These are phyloP conservation scores for Plebejus melissa DNA, from an alignment of 2,888 invertebrate species.

Conservation along the genomic window DNA sequence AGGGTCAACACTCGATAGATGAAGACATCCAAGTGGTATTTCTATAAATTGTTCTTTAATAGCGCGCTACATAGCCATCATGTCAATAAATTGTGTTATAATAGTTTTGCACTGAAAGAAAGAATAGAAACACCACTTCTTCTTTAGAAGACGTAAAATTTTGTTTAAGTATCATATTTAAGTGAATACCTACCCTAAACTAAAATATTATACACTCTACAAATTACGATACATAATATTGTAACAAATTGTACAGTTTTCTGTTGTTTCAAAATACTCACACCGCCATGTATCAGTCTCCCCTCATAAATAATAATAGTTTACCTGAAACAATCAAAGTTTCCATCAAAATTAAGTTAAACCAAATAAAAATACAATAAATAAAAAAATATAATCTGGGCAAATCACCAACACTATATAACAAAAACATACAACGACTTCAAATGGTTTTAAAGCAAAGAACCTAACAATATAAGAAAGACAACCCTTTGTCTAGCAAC, in stretches of 20 bases:
- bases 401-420: background rate
- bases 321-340: slow-evolving; percentile 33
- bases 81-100: background rate
- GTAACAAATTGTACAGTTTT: too few relatives aligned
- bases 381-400: background rate
- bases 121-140: background rate
- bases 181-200: too few relatives aligned
- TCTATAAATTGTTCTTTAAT: too few relatives aligned
- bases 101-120: background rate
- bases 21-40: background rate
- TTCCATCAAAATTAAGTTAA: background rate
- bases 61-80: too few relatives aligned
- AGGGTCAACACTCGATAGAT: slow-evolving; percentile 38
- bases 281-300: background rate
- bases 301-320: background rate
- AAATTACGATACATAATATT: too few relatives aligned
- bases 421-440: too few relatives aligned
- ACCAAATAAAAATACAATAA: background rate
- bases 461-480: background rate
- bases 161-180: too few relatives aligned
- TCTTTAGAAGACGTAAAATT: too few relatives aligned
- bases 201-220: too few relatives aligned
- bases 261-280: background rate
- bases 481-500: background rate
- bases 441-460: background rate